Conservation (phyloP, 2,888 invertebrate species). For the Torymus aiolomorphi region DNA sequence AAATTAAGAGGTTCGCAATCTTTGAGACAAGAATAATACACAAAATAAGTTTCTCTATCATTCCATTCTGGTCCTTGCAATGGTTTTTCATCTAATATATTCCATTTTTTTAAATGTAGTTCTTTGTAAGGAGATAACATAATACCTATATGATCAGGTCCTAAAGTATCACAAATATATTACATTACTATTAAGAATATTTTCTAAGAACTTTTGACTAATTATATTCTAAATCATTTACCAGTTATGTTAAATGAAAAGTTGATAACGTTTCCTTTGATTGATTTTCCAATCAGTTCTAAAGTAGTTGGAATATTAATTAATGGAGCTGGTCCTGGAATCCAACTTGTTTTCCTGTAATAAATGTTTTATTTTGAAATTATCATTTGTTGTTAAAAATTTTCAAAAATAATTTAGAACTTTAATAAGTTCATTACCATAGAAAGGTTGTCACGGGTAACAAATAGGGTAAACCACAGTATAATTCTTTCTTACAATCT, state of each 20-base stretch:
- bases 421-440: conserved; percentile 73
- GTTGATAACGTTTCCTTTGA: conserved; percentile 72
- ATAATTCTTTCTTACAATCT: conserved; percentile 81
- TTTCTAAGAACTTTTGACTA: conserved; percentile 1
- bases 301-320: conserved; percentile 77
- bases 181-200: conserved; percentile 14
- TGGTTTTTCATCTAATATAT: conserved; percentile 78
- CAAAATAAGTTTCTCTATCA: conserved; percentile 81
- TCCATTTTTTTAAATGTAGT: conserved; percentile 79
- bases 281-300: conserved; percentile 74
- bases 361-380: conserved; percentile 3
- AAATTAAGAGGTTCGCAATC: conserved; percentile 79
- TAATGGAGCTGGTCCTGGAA: conserved; percentile 78
- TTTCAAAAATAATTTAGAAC: conserved; percentile 20
- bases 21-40: conserved; percentile 82
- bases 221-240: conserved; percentile 62
- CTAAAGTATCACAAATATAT: conserved; percentile 70
- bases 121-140: conserved; percentile 80
- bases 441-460: conserved; percentile 85
- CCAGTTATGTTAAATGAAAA: conserved; percentile 78
- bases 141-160: conserved; percentile 83
- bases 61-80: conserved; percentile 79
- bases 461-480: conserved; percentile 88
- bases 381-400: not conserved
- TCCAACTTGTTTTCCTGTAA: conserved; percentile 79